These are phyloP conservation scores for Carposina sasakii DNA, from an alignment of 1,140 invertebrate species.

Conservation along the genomic window DNA sequence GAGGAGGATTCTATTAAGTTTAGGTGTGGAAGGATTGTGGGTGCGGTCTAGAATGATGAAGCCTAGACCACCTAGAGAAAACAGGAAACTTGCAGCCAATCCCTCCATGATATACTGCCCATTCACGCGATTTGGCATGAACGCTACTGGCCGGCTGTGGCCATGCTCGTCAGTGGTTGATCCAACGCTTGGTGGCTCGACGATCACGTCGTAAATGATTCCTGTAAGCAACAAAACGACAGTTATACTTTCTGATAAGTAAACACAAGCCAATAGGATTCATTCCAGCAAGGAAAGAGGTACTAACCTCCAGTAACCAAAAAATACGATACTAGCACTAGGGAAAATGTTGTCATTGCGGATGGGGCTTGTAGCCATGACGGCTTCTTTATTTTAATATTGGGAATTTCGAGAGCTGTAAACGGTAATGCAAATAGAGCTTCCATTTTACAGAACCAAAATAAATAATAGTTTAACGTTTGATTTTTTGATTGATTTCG, in stretches of 20 bases:
- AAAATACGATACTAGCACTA: constrained; percentile 96
- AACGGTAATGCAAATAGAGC: constrained; percentile 86
- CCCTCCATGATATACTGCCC: constrained; percentile 99
- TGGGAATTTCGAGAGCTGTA: constrained; percentile 89
- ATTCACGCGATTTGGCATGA: constrained; percentile 98
- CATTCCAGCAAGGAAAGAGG: constrained; percentile 27
- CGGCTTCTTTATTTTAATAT: constrained; percentile 93
- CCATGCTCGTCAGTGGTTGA: constrained; percentile 98
- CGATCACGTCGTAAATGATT: constrained; percentile 98
- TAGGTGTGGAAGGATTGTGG: constrained; percentile 92
- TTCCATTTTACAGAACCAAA: constrained; percentile 82
- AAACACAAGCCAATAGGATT: no score
- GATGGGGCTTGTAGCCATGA: constrained; percentile 94
- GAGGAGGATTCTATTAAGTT: constrained; percentile 92
- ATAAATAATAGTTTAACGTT: no score
- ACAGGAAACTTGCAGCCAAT: constrained; percentile 95
- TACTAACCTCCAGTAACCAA: constrained; percentile 97
- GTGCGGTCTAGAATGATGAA: constrained; percentile 97
- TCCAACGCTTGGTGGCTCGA: constrained; percentile 97
- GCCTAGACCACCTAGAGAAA: constrained; percentile 95
- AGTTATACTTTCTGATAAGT: constrained; percentile 28
- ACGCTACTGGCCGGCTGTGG: constrained; percentile 95
- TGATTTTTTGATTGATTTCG: no score
- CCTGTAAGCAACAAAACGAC: constrained; percentile 75
- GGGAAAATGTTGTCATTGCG: constrained; percentile 92